Percentiles rank a stretch among this genome's conserved stretches.
Evolutionary conservation across 2,888 invertebrate species (phyloP).

Genomic region (Eupithecia vulgata): DNA sequence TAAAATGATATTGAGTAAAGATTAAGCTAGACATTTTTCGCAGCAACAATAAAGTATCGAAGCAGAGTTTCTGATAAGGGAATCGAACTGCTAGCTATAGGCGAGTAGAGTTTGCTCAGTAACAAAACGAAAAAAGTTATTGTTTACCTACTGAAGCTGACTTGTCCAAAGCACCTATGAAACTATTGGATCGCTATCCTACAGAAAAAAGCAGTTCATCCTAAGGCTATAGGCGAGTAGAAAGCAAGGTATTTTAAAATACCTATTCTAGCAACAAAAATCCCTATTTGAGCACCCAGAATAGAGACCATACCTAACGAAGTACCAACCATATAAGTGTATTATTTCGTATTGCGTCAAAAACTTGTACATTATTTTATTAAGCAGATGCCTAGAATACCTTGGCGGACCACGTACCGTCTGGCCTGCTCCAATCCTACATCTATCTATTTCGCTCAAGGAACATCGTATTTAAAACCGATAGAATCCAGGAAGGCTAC

Average conservation of each 20-base stretch:
- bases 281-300: no score
- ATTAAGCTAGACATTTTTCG: not conserved
- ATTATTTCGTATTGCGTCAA: not conserved
- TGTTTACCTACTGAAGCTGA: not conserved
- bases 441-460: not conserved
- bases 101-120: not conserved
- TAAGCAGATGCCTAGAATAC: not conserved
- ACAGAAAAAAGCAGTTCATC: no score
- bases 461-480: constrained; percentile 12
- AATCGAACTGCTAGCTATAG: not conserved
- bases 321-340: no score
- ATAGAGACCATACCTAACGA: no score
- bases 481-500: constrained; percentile 21
- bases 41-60: not conserved
- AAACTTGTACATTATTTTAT: not conserved
- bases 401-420: not conserved
- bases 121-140: not conserved
- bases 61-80: not conserved
- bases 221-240: no score
- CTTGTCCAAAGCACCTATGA: no score
- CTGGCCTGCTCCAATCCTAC: not conserved
- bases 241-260: no score
- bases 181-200: no score
- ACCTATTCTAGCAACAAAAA: no score
- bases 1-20: not conserved